phyloP scores from a whole-genome alignment of 2,113 vertebrate genomes.

The Alethe diademata region DNA sequence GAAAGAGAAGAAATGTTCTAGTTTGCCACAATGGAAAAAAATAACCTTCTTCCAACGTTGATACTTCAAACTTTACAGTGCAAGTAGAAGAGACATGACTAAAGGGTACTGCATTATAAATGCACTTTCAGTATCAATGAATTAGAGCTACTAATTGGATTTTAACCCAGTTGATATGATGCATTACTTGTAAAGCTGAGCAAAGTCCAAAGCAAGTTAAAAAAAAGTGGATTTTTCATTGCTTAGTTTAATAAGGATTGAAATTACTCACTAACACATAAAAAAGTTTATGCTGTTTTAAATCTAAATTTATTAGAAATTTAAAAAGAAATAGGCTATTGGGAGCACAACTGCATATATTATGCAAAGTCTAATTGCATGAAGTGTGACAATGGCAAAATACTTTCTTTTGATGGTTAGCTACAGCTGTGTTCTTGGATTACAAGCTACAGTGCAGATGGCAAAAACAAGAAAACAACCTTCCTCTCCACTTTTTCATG shows the following conservation, averaged over 20 bases:
- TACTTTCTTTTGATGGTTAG: background rate
- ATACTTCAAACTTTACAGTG: background rate
- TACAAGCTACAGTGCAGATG: slow-evolving; percentile 31
- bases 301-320: background rate
- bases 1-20: background rate
- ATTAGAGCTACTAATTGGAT: background rate
- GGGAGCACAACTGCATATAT: background rate
- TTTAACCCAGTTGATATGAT: background rate
- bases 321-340: background rate
- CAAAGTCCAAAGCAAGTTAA: background rate
- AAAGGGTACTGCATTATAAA: background rate
- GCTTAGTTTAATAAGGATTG: background rate
- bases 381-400: background rate
- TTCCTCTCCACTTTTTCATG: background rate
- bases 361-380: background rate
- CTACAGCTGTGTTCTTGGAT: slow-evolving; percentile 32
- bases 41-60: background rate
- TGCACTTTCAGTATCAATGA: background rate
- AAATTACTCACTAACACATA: background rate
- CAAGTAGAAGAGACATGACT: background rate
- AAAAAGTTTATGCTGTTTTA: background rate
- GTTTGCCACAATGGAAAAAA: background rate
- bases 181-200: background rate
- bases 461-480: background rate
- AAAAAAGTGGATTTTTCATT: background rate